Base-by-base conservation (phyloP, 2,113 vertebrate species). In the Tetrao urogallus region DNA sequence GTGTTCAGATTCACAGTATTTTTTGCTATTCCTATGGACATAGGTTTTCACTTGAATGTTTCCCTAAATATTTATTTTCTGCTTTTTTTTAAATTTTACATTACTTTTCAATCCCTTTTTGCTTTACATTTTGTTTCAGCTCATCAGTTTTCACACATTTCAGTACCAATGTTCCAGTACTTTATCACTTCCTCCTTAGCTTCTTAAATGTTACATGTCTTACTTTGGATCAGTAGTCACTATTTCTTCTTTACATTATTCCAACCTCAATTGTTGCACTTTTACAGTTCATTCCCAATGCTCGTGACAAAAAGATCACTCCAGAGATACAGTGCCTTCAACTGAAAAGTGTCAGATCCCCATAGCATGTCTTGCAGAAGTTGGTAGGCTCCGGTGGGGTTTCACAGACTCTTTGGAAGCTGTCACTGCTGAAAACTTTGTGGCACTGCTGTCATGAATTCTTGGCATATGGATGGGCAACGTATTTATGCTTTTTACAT, bases 241-340 rank as follows among this genome's bases (percentile, higher is more conserved):
- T 93, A 27, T 95, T 96, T 93, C 92, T 96, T 96, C 97, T 96
- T 97, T 93, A 90, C 88, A 86, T 97, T 96, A 95, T 98, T 96
- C 92, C 79, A 96, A 69, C 86, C 92, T 86, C 79, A 82, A 74
- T 95, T 98, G 97, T 97, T 97, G 94, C 86, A 82, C 88, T 96
- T 97, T 56, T 77, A 83, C 82, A 93, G 88, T 93, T 96, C 93
- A 84, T 97, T 98, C 97, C 95, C 95, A 95, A 70, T 94, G 86
- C 88, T 97, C 92, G 94, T 97, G 96, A 97, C 97, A 96, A 97
- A 98, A 97, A 97, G 96, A 98, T 97, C 94, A 94, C 97, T 96
- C 96, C 82, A 95, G 97, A 96, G 95, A 94, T 96, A 95, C 3
- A 90, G 74, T 91, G 89, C 90, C 95, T 97, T 97, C 90, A 96